Evolutionary conservation across 1,140 invertebrate genomes (phyloP), one percentile per base, ranked within the genome.

Genomic region (Penaeus chinensis): DNA sequence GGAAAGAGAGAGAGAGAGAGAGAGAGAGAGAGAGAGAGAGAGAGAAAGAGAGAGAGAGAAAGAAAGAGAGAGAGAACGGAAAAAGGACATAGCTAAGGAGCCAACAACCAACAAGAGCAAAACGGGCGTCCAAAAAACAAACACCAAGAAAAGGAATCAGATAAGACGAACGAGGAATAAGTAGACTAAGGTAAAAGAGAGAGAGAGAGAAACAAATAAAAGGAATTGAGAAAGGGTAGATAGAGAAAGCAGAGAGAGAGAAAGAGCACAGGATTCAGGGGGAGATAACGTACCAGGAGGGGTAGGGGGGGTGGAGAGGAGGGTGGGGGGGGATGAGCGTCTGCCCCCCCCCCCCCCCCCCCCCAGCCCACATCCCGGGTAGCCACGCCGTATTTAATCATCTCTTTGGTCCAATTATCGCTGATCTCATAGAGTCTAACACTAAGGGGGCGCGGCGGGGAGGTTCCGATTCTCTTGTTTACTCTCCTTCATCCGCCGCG

Each of bases 371-470:
- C 71, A 74, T 20, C 42, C 13, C 27, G 42, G 71, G 27, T 27
- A 74, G 71, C 71, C 71, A 66, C 84, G 62, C 84, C 76, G 84
- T 85, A 85, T 85, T 85, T 85, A 85, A 85, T 85, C 84, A 85
- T 85, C 84, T 85, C 84, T 85, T 85, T 85, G 84, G 84, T 85
- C 84, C 84, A 85, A 85, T 85, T 85, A 85, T 60, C 77, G 76
- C 77, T 85, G 84, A 85, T 85, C 84, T 85, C 84, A 85, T 85
- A 85, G 61, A 66, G 27, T 66, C 76, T 85, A 85, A 85, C 84
- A 66, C 84, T 85, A 85, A 85, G 84, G 77, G 84, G 77, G 62
- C 76, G 61, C 32, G 84, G 84, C 84, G 47, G 66, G 16, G 61
- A 60, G 47, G 74, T 63, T 20, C 65, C 42, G 65, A 71, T 24